Percentiles rank a stretch among this genome's conserved stretches.
phyloP scores from a whole-genome alignment of 2,797 vertebrate species.

The Dendrocincla fuliginosa region DNA sequence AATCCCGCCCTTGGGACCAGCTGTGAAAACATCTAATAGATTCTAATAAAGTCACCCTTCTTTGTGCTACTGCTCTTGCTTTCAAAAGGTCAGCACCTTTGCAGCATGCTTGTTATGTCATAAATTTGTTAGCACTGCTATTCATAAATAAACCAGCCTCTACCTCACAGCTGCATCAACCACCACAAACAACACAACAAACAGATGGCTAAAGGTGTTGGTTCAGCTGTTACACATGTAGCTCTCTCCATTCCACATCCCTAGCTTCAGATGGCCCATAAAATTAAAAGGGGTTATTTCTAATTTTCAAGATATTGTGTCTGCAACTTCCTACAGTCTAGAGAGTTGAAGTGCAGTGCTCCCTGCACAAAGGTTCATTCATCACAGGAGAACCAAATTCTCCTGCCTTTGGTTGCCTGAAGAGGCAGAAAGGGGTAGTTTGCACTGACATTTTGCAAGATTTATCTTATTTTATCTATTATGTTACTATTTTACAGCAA shows the following conservation, averaged over 20 bases:
- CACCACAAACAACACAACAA: not conserved
- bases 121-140: slow-evolving; percentile 10
- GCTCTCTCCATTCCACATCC: not conserved
- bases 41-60: not conserved
- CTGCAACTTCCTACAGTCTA: not conserved
- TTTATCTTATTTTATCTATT: not conserved
- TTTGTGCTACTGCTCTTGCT: not conserved
- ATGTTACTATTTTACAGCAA: not conserved
- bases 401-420: not conserved
- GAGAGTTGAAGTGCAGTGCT: not conserved
- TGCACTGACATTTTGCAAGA: not conserved
- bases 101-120: not conserved
- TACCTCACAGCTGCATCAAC: not conserved
- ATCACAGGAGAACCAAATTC: not conserved
- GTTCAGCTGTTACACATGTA: not conserved
- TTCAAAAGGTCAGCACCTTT: slow-evolving; percentile 2
- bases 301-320: not conserved
- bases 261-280: not conserved
- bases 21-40: not conserved
- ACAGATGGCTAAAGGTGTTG: not conserved
- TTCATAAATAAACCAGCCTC: not conserved
- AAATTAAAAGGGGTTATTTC: not conserved
- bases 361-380: not conserved
- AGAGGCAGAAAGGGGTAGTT: not conserved
- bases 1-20: not conserved